Percentiles rank a stretch among this genome's conserved stretches.
Evolutionary conservation across 1,140 invertebrate species (phyloP).

Genomic region (Anastatus disparis): DNA sequence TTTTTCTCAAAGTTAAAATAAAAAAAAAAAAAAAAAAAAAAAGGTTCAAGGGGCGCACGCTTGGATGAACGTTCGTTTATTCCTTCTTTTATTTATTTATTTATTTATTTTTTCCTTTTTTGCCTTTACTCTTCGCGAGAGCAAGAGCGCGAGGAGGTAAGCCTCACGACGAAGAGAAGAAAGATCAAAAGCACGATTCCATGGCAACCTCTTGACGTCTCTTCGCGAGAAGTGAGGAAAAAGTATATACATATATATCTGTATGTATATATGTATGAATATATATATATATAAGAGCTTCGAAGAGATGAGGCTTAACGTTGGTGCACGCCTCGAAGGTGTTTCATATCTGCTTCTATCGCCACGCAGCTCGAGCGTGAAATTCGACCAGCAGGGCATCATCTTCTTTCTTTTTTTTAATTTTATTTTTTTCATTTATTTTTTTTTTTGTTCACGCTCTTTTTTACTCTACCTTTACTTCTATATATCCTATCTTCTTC

Average conservation of each 20-base stretch:
- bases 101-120: not conserved
- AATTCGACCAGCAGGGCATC: conserved; percentile 58
- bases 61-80: too few relatives aligned
- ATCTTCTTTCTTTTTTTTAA: conserved; percentile 1
- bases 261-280: too few relatives aligned
- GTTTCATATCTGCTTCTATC: conserved; percentile 60
- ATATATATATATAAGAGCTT: too few relatives aligned
- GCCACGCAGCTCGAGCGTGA: conserved; percentile 62
- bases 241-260: too few relatives aligned
- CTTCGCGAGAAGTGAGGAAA: not conserved
- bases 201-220: conserved; percentile 43
- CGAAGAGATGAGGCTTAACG: too few relatives aligned
- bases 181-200: conserved; percentile 41
- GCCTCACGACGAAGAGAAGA: conserved; percentile 33
- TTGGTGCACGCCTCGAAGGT: conserved; percentile 55
- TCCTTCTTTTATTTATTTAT: too few relatives aligned
- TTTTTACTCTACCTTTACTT: conserved; percentile 42
- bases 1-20: too few relatives aligned
- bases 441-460: too few relatives aligned
- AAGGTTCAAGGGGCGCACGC: conserved; percentile 1
- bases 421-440: too few relatives aligned
- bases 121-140: too few relatives aligned
- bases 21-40: too few relatives aligned
- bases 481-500: conserved; percentile 5
- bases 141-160: not conserved